phyloP scores from a whole-genome alignment of 2,888 invertebrate genomes.

The Proisotoma minuta region DNA sequence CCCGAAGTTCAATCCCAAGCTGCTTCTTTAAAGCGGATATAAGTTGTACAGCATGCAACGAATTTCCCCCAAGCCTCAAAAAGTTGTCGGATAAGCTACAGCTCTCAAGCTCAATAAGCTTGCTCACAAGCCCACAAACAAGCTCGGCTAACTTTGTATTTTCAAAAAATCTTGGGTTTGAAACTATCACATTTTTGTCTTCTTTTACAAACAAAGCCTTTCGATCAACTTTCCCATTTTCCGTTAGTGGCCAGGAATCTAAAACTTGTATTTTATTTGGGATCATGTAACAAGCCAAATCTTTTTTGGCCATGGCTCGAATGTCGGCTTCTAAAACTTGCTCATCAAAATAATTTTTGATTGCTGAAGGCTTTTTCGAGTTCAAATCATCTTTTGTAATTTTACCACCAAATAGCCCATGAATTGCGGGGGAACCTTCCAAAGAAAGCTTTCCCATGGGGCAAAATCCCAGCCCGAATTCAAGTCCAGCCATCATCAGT shows the following conservation, averaged over 20 bases:
- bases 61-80: not conserved
- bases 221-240: conserved; percentile 1
- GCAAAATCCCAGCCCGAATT: not conserved
- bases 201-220: no score
- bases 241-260: not conserved
- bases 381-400: not conserved
- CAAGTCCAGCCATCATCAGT: not conserved
- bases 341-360: not conserved
- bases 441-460: not conserved
- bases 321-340: not conserved
- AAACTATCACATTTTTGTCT: no score
- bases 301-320: not conserved
- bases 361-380: not conserved
- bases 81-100: not conserved
- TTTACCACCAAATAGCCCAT: not conserved
- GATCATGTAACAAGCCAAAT: not conserved
- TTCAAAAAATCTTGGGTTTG: no score
- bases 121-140: not conserved
- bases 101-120: not conserved
- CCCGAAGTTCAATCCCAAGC: not conserved
- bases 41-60: not conserved
- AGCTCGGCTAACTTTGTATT: no score
- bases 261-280: not conserved
- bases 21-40: not conserved
- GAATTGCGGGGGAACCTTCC: not conserved